phyloP scores from a whole-genome alignment of 2,113 vertebrate species.

The Mirza zaza region DNA sequence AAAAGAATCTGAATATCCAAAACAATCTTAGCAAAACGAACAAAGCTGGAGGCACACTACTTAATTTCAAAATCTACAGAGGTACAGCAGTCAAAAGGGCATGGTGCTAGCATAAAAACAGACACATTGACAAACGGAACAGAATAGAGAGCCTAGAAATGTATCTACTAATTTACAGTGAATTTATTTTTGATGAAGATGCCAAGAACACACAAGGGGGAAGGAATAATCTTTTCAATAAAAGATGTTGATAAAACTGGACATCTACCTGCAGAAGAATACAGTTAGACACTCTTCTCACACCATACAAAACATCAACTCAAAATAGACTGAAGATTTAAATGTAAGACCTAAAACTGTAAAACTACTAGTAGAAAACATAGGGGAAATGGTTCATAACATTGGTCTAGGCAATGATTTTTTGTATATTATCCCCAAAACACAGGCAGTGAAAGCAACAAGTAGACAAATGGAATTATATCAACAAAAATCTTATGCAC shows the following conservation, averaged over 20 bases:
- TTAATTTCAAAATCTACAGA: background rate
- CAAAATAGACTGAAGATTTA: background rate
- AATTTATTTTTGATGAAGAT: background rate
- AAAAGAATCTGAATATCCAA: background rate
- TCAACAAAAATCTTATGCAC: background rate
- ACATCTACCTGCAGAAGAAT: background rate
- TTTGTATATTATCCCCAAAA: background rate
- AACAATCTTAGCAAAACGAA: background rate
- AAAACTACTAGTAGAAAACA: background rate
- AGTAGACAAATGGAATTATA: background rate
- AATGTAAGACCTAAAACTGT: background rate
- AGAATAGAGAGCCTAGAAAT: background rate
- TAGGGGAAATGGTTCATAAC: background rate
- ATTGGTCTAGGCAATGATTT: background rate
- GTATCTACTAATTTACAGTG: background rate
- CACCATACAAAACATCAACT: background rate
- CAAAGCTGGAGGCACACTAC: background rate
- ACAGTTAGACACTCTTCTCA: background rate
- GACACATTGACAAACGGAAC: background rate
- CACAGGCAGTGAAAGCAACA: background rate
- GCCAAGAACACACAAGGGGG: background rate
- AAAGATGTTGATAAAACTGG: background rate
- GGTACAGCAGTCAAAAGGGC: background rate
- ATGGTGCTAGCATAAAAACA: background rate
- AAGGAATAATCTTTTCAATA: background rate